These are phyloP conservation scores for Plebejus melissa DNA, from an alignment of 2,888 invertebrate species.

Conservation along the genomic window DNA sequence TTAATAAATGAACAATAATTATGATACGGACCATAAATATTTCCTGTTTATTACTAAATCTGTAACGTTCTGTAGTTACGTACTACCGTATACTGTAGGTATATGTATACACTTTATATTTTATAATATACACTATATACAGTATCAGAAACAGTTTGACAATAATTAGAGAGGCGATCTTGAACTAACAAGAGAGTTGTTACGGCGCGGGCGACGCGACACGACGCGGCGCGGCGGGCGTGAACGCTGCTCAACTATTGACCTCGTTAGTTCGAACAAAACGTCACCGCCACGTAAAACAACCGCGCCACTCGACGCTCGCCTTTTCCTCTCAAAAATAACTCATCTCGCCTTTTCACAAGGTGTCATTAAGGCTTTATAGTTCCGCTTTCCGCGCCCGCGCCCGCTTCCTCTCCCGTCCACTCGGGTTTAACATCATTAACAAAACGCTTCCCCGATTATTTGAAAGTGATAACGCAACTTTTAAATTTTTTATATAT, in stretches of 20 bases:
- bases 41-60: too few species aligned
- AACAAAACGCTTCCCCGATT: constrained; percentile 50
- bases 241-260: constrained; percentile 64
- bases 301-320: constrained; percentile 69
- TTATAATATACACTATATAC: too few species aligned
- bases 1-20: too few species aligned
- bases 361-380: constrained; percentile 74
- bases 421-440: constrained; percentile 63
- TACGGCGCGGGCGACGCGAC: constrained; percentile 43
- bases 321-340: constrained; percentile 78
- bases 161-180: constrained; percentile 35
- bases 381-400: constrained; percentile 45
- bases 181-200: constrained; percentile 50
- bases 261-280: constrained; percentile 76
- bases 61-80: too few species aligned
- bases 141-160: constrained; percentile 25
- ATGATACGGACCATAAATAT: too few species aligned
- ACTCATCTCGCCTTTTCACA: constrained; percentile 75
- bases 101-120: neutral
- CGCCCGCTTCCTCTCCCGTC: constrained; percentile 15
- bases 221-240: constrained; percentile 42
- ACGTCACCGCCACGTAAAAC: constrained; percentile 63
- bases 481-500: neutral
- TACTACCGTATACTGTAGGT: neutral
- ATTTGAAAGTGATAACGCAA: neutral